Evolutionary conservation across 2,888 invertebrate genomes (phyloP), one percentile per base, ranked within the genome.

Genomic region (Molanna angustata): DNA sequence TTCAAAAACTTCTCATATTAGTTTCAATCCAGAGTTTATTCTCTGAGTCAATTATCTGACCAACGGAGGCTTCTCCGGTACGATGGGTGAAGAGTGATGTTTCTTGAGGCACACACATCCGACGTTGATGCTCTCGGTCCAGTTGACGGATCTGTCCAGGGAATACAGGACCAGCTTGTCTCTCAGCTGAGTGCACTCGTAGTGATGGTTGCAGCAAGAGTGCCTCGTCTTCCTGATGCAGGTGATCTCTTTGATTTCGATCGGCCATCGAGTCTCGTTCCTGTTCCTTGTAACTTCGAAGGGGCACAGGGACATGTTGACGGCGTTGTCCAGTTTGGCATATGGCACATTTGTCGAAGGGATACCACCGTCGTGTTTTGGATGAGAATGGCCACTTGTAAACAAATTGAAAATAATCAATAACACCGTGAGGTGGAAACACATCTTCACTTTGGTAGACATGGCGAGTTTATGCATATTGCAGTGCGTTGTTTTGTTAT

Each of bases 81-180:
- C 21, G 19, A 32, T 47, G 19, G 47, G 39, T 22, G 21, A 17
- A 17, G 21, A 32, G 19, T 7, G 19, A 13, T 27, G 11, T 14
- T 37, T 45, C 44, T 20, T 39, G 14, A 48, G 21, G 43, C 51
- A 52, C 9, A 52, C 55, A 31, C 55, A 55, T 1, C 55, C 55
- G n/a, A 55, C 51, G 20, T 52, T 37, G 42, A 47, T 16, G 17
- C 4, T 20, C 17, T 37, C 21, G 11, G 31, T 17, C 51, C 51
- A 51, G 21, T 6, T 42, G 7, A 18, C 31, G 2, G 47, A 33
- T 16, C 41, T 46, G 33, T 52, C 43, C 20, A 19, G 9, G 14
- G 46, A 31, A 18, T 43, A 39, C 3, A 52, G 17, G n/a, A 31
- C n/a, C 4, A 52, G 17, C 1, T 44, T 47, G 48, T 51, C 47